phyloP scores from a whole-genome alignment of 2,888 invertebrate genomes.

The Drosophila macrothrix region DNA sequence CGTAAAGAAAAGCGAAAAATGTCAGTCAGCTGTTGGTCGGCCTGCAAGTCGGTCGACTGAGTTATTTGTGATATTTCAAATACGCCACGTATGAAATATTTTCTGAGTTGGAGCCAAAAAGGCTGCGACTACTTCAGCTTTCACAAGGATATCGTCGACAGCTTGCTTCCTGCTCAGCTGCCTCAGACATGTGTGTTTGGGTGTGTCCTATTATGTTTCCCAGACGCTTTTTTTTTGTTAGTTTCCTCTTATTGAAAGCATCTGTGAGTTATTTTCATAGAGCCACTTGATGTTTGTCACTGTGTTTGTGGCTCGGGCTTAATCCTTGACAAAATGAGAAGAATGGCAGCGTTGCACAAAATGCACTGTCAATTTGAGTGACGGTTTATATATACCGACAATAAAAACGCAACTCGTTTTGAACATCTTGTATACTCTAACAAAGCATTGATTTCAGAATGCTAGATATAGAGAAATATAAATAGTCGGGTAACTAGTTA shows the following conservation, averaged over 20 bases:
- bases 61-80: constrained; percentile 67
- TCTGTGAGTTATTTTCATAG: constrained; percentile 76
- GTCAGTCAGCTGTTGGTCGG: constrained; percentile 27
- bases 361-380: constrained; percentile 61
- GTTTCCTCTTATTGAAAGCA: constrained; percentile 59
- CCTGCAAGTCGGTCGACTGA: constrained; percentile 17
- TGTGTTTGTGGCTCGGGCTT: constrained; percentile 14
- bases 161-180: constrained; percentile 20
- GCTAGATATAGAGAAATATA: not conserved
- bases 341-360: constrained; percentile 45
- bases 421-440: constrained; percentile 35
- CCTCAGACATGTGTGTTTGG: constrained; percentile 17
- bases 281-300: constrained; percentile 61
- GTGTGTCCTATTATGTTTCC: constrained; percentile 38
- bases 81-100: constrained; percentile 75
- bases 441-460: not conserved
- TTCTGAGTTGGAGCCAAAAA: constrained; percentile 60
- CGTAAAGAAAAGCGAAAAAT: constrained; percentile 15
- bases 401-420: constrained; percentile 38
- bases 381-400: constrained; percentile 28
- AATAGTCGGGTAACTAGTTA: not conserved
- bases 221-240: constrained; percentile 14
- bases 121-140: constrained; percentile 63
- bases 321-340: constrained; percentile 23
- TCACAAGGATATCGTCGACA: constrained; percentile 36